Percentiles rank a stretch among this genome's conserved stretches.
Conservation (phyloP, 2,888 invertebrate species). For the Pristionchus entomophagus region DNA sequence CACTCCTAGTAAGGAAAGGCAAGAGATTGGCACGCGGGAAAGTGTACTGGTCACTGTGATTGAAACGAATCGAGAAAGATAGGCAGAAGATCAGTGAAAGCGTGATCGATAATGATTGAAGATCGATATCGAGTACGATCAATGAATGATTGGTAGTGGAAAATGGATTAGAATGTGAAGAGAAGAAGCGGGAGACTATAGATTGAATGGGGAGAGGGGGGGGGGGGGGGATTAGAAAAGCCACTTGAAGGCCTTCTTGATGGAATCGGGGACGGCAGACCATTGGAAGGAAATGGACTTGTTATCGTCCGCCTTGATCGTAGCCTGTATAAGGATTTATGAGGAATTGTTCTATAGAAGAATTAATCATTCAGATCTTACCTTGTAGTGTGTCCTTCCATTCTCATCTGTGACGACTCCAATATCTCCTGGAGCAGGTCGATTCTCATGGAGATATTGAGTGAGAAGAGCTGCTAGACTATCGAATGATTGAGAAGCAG, state of each 20-base stretch:
- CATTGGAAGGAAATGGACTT: conserved; percentile 69
- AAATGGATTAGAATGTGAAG: background rate
- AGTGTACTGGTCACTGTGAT: conserved; percentile 17
- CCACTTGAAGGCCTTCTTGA: conserved; percentile 68
- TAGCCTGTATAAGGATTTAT: conserved; percentile 56
- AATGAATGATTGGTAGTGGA: conserved; percentile 35
- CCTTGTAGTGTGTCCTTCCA: conserved; percentile 55
- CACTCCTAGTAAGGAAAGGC: conserved; percentile 13
- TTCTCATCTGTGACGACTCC: conserved; percentile 49
- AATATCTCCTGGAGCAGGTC: conserved; percentile 54
- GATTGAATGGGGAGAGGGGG: background rate
- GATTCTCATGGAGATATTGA: conserved; percentile 68
- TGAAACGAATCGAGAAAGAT: conserved; percentile 29
- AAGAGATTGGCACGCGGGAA: conserved; percentile 37
- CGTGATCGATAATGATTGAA: conserved; percentile 26
- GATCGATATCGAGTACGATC: conserved; percentile 31
- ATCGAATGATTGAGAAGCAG: conserved; percentile 61
- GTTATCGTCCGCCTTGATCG: conserved; percentile 64
- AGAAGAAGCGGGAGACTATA: background rate
- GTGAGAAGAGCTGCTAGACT: conserved; percentile 67
- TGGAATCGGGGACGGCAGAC: conserved; percentile 66
- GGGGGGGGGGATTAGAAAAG: conserved; percentile 59
- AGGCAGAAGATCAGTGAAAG: conserved; percentile 33
- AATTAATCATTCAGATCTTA: background rate
- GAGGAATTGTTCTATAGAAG: background rate